Evolutionary conservation across 2,797 vertebrate genomes (phyloP).

Genomic region (Sebastes elongatus): DNA sequence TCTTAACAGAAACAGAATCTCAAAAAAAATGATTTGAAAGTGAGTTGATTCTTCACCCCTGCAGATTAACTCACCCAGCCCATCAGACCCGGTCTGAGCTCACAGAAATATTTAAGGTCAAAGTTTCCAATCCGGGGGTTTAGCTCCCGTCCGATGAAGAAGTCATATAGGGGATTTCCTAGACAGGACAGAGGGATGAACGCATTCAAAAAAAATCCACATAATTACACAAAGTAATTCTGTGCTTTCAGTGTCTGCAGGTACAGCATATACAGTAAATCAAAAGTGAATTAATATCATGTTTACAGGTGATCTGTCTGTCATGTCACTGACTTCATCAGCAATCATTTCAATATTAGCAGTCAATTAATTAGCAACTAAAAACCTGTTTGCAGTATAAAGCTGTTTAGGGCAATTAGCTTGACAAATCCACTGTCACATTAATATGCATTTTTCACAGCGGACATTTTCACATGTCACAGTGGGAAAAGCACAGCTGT

Average conservation of each 20-base stretch:
- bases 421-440: neutral
- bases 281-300: neutral
- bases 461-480: neutral
- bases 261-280: neutral
- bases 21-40: no score
- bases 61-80: constrained; percentile 87
- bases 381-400: neutral
- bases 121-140: constrained; percentile 89
- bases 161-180: constrained; percentile 91
- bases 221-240: neutral
- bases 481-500: neutral
- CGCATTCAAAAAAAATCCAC: neutral
- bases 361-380: neutral
- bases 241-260: neutral
- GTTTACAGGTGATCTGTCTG: neutral
- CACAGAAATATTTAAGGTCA: constrained; percentile 94
- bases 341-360: neutral
- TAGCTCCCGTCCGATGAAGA: constrained; percentile 92
- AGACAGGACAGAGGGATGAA: neutral
- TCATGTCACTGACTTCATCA: neutral
- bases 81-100: constrained; percentile 91
- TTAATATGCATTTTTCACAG: neutral
- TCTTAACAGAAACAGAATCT: no score
- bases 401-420: neutral
- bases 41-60: neutral